Conservation (phyloP, 2,797 vertebrate species). For the Silurus lanzhouensis region DNA sequence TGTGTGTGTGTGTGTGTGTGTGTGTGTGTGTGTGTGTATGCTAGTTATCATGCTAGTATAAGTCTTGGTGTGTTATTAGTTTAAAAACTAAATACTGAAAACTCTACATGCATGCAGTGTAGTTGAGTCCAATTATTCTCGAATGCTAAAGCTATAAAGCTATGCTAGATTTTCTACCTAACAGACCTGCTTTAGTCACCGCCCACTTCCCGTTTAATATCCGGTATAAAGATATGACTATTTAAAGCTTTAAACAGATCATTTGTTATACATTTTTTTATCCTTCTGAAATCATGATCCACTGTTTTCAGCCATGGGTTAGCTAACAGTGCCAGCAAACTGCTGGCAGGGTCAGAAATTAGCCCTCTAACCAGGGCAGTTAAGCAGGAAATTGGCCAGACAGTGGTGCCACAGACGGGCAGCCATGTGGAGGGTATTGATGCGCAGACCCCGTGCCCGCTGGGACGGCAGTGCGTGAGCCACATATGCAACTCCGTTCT, state of each 20-base stretch:
- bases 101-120: not conserved
- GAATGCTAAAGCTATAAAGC: not conserved
- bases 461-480: constrained; percentile 71
- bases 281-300: not conserved
- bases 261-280: not conserved
- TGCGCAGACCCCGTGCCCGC: constrained; percentile 68
- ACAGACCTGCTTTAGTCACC: not conserved
- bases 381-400: constrained; percentile 60
- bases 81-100: too few relatives aligned
- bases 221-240: not conserved
- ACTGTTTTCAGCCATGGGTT: not conserved
- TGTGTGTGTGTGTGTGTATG: not conserved
- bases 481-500: constrained; percentile 75
- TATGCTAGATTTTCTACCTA: not conserved
- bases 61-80: too few relatives aligned
- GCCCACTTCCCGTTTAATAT: not conserved
- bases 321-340: constrained; percentile 23
- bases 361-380: constrained; percentile 60
- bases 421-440: constrained; percentile 70
- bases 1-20: not conserved
- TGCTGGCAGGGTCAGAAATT: constrained; percentile 36
- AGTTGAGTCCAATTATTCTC: not conserved
- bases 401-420: constrained; percentile 64
- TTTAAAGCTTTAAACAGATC: not conserved
- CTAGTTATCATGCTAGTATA: too few relatives aligned